Conservation (phyloP, 2,113 vertebrate genomes). For the Centrocercus urophasianus region DNA sequence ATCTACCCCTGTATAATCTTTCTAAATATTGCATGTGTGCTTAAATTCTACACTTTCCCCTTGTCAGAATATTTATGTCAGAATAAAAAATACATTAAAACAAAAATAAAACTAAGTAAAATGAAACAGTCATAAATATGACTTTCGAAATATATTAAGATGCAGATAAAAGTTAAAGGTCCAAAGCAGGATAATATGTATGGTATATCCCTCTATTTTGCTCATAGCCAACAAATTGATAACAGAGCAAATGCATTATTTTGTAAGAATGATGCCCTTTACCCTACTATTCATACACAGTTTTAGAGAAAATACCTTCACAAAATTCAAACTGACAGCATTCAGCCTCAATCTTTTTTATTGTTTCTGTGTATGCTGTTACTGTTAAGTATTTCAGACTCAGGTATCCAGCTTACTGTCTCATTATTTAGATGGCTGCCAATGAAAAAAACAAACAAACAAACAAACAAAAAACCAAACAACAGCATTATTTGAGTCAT, state of each 20-base stretch:
- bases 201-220: accelerated
- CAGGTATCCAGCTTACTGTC: background rate
- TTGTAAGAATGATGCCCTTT: background rate
- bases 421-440: background rate
- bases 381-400: background rate
- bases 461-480: background rate
- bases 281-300: background rate
- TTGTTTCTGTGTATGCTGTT: background rate
- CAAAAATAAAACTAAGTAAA: background rate
- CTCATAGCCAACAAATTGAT: background rate
- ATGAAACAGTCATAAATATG: background rate
- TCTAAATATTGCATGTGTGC: background rate
- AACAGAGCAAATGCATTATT: background rate
- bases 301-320: background rate
- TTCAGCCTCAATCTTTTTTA: background rate
- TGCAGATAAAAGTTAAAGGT: background rate
- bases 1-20: background rate
- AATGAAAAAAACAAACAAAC: background rate
- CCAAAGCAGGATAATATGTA: background rate
- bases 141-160: background rate
- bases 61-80: background rate
- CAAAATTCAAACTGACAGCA: background rate
- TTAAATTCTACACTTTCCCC: background rate
- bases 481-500: background rate
- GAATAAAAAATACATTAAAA: background rate